Base-by-base conservation (phyloP, 35 echinoderm and acorn worm species). In the Ophiothrix spiculata region DNA sequence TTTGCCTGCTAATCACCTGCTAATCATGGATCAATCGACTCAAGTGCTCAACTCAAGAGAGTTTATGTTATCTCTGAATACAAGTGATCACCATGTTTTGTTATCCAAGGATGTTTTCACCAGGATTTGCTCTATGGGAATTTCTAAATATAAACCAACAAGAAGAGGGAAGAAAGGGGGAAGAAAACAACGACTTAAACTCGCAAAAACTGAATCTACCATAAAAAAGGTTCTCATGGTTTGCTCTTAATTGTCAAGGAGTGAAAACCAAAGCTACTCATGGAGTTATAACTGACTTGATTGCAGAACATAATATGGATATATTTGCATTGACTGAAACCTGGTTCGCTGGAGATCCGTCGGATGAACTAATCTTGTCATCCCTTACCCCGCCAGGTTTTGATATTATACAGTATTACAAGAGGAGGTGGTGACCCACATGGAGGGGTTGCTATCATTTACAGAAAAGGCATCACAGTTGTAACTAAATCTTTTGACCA, bases 281-380 rank as follows among this genome's bases (percentile, higher is more conserved):
- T 34, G 4, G 77, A 23, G 36, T 79, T 35, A 79, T 79, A n/a
- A 79, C 77, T 79, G 77, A 79, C 36, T 36, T 79, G 28, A 21
- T 79, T 23, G 35, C 36, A 32, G 77, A 79, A 37, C 77, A 79
- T 79, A 35, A 79, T 37, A 79, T 79, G 1, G 77, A 79, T 4
- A 34, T 79, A n/a, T 79, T 79, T 6, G 77, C 77, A 32, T 4
- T 79, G 23, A 32, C 77, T 79, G 77, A 79, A 37, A 79, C 77
- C 0, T 79, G 77, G 77, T 37, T 79, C 1, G 36, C 77, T 79
- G 77, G 35, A 32, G 35, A 79, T 79, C n/a, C 29, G 23, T 32
- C n/a, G 23, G 77, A 79, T 79, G n/a, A 79, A n/a, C 29, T 79
- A n/a, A 32, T 32, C 77, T 1, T 79, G n/a, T 32, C 29, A 34